Base-by-base conservation (phyloP, 1,140 invertebrate genomes). In the Pseudomyrmex sp. region DNA sequence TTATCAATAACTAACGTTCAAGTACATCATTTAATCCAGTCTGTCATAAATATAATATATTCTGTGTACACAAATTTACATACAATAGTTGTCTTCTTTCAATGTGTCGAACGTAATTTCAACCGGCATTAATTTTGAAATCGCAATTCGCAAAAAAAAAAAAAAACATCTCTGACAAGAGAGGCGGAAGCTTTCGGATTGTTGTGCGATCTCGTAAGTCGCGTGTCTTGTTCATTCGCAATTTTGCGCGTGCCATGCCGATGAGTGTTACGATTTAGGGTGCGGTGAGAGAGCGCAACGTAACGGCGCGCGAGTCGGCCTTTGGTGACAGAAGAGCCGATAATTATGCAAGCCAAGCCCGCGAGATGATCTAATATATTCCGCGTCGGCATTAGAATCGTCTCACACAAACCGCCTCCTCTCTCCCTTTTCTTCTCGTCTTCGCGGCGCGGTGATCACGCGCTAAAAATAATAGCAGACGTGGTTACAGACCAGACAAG, bases 401-500 rank as follows among this genome's bases (percentile, higher is more conserved):
- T 76, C 72, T 82, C 73, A 74, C 61, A 69, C 61, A 69, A 68
- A 82, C 74, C 73, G 70, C 87, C 82, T 73, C 73, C 77, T 26
- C 66, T 82, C 59, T 26, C 66, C 80, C 61, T 15, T 72, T 59
- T 72, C 76, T 13, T 23, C 63, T 73, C 70, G 62, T 63, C 50
- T 79, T 80, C 63, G 35, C 73, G 26, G 82, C 70, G 62, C 70
- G 66, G 83, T 50, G 80, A 85, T 90, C 88, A 90, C 63, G 59
- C 80, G 86, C 89, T 90, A 90, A 90, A 90, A 90, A 90, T 90
- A 88, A 88, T 88, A 87, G 82, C 88, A 87, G 87, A 86, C 88
- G 35, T 5, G 65, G 74, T 73, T 72, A 79, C 79, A 35, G 65
- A 63, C 74, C 84, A 83, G 76, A 89, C 82, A 75, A 72, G 68